Conservation (phyloP, 2,888 invertebrate genomes). For the Maniola hyperantus region DNA sequence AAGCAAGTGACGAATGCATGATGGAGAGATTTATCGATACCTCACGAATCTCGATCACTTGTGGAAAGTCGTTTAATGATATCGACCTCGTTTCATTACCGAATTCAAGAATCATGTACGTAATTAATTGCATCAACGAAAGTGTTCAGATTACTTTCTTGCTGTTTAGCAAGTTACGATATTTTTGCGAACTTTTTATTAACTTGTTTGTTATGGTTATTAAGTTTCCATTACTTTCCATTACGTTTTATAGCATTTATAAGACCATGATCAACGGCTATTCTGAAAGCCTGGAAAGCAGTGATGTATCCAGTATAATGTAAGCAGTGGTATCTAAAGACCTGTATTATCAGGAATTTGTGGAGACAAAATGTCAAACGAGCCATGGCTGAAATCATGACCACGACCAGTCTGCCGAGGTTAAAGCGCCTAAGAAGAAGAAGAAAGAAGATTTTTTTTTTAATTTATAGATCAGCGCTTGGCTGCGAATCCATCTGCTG, state of each 20-base stretch:
- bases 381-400: too few species aligned
- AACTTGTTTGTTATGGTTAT: conserved; percentile 3
- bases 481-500: too few species aligned
- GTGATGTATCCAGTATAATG: too few species aligned
- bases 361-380: too few species aligned
- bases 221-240: neutral
- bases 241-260: neutral
- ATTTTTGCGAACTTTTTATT: conserved; percentile 3
- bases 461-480: too few species aligned
- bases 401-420: too few species aligned
- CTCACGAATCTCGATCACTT: conserved; percentile 52
- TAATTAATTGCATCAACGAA: conserved; percentile 37
- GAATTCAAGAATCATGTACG: conserved; percentile 28
- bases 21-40: conserved; percentile 42
- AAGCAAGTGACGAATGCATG: conserved; percentile 37
- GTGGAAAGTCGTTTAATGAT: conserved; percentile 67
- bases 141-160: conserved; percentile 23
- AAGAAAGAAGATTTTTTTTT: too few species aligned
- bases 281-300: too few species aligned
- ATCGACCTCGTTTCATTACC: conserved; percentile 52
- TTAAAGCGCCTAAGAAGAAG: too few species aligned
- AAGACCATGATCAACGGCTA: neutral
- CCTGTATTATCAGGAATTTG: too few species aligned
- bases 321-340: too few species aligned
- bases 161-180: conserved; percentile 1